Conservation (phyloP, 2,113 vertebrate species). For the Megalops atlanticus region DNA sequence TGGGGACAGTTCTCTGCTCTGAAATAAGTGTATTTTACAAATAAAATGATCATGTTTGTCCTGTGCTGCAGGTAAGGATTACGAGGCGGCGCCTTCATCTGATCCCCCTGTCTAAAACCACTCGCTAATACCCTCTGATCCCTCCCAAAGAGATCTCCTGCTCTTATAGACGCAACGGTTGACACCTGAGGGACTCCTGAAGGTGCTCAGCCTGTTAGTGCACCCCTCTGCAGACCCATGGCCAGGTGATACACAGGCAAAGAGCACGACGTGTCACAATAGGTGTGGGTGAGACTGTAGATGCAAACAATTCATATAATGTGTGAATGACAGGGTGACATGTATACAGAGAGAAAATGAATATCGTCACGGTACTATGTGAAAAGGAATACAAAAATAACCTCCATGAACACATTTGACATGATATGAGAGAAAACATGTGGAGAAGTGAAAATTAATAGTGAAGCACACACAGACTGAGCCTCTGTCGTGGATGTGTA, state of each 20-base stretch:
- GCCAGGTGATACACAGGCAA: no score
- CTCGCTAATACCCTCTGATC: constrained; percentile 27
- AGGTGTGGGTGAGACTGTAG: neutral
- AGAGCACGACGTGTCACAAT: neutral
- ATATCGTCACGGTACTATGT: no score
- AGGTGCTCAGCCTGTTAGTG: neutral
- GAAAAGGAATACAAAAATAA: no score
- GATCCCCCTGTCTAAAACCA: constrained; percentile 7
- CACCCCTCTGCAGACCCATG: neutral
- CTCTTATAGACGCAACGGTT: neutral
- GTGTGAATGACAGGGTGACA: neutral
- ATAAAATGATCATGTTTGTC: neutral
- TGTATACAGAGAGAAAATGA: neutral
- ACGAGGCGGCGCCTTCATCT: constrained; percentile 24
- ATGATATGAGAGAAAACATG: neutral
- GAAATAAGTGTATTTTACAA: neutral
- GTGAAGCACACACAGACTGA: no score
- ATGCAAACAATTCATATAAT: neutral
- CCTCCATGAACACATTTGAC: no score
- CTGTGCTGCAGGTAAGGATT: constrained; percentile 8
- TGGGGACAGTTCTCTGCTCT: neutral
- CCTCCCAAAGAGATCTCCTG: neutral
- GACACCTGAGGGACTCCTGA: neutral
- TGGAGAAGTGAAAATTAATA: neutral
- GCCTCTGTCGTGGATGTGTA: constrained; percentile 19